phyloP scores from a whole-genome alignment of 2,797 vertebrate species.

The Zalophus californianus region DNA sequence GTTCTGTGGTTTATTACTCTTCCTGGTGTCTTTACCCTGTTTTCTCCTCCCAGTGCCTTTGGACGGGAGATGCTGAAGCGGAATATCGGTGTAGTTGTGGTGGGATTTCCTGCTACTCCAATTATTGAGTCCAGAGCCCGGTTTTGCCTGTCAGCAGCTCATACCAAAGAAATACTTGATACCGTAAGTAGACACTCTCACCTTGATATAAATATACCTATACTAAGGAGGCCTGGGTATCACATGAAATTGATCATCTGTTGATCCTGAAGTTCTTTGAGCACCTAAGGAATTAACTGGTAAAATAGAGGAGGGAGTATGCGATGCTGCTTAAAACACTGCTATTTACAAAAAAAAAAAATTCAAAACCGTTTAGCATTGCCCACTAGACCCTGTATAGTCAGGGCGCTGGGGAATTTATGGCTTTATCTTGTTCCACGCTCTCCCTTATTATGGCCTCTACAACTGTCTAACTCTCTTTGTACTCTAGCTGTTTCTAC shows the following conservation, averaged over 20 bases:
- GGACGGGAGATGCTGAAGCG: conserved; percentile 98
- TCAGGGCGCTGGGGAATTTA: neutral
- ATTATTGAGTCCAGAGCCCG: conserved; percentile 98
- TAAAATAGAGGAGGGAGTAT: neutral
- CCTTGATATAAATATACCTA: neutral
- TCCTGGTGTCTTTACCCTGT: neutral
- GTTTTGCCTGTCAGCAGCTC: conserved; percentile 96
- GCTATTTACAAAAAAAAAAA: neutral
- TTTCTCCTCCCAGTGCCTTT: conserved; percentile 91
- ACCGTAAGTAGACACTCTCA: conserved; percentile 89
- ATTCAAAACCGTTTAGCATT: neutral
- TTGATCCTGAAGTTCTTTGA: neutral
- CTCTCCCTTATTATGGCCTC: neutral
- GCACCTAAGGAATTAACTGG: neutral
- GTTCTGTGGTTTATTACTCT: neutral
- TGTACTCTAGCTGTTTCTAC: neutral
- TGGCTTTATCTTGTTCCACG: neutral
- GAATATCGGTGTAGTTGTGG: conserved; percentile 96
- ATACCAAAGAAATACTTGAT: conserved; percentile 96
- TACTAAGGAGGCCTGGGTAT: neutral
- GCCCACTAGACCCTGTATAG: neutral
- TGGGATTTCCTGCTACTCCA: conserved; percentile 98
- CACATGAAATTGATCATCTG: neutral
- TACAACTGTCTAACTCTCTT: neutral
- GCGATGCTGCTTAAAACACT: neutral